phyloP scores from a whole-genome alignment of 2,888 invertebrate species.

The Pachydiplax longipennis region DNA sequence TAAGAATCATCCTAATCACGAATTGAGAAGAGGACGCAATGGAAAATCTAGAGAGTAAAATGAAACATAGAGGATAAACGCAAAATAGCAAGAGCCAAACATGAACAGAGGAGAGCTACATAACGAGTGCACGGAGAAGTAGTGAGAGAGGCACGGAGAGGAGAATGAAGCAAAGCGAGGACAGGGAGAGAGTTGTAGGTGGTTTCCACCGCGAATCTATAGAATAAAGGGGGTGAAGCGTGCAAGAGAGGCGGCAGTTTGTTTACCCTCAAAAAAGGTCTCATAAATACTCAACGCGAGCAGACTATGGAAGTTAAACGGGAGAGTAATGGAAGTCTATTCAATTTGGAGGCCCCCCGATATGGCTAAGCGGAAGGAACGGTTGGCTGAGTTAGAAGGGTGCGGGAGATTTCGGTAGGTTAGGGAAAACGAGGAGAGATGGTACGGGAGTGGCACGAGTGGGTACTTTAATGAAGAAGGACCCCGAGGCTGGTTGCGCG shows the following conservation, averaged over 20 bases:
- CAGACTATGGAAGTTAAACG: conserved; percentile 41
- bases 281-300: conserved; percentile 36
- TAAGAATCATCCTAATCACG: no score
- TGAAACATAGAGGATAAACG: no score
- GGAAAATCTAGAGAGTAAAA: no score
- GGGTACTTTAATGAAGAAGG: conserved; percentile 31
- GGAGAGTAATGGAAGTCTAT: conserved; percentile 43
- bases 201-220: neutral
- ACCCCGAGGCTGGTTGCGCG: neutral
- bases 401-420: neutral
- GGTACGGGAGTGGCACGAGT: neutral
- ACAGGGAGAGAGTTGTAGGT: neutral
- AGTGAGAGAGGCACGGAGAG: no score
- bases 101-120: no score
- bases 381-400: neutral
- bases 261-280: conserved; percentile 35
- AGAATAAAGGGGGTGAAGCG: neutral
- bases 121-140: no score
- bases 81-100: no score
- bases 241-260: neutral
- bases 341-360: conserved; percentile 33
- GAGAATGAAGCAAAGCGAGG: neutral
- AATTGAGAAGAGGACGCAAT: no score
- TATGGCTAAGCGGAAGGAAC: neutral
- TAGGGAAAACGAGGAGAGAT: neutral